Percentiles rank a stretch among this genome's conserved stretches.
phyloP scores from a whole-genome alignment of 2,113 vertebrate genomes.

The Peromyscus maniculatus region DNA sequence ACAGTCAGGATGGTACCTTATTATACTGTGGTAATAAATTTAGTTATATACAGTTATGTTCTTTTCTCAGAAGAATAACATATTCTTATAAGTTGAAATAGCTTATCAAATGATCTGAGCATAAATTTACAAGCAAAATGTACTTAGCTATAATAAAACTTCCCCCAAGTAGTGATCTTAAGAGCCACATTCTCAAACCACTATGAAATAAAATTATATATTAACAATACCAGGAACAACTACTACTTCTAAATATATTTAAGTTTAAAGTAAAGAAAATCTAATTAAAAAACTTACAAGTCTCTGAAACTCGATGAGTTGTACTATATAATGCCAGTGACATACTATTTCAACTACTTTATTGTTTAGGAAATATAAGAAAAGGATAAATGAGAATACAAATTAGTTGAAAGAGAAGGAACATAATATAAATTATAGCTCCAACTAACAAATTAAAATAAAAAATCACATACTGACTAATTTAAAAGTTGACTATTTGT shows the following conservation, averaged over 20 bases:
- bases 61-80: constrained; percentile 56
- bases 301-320: background rate
- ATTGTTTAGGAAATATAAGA: constrained; percentile 22
- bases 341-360: constrained; percentile 19
- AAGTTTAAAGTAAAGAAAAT: constrained; percentile 43
- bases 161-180: constrained; percentile 58
- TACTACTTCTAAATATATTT: background rate
- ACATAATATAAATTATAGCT: background rate
- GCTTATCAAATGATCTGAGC: constrained; percentile 15
- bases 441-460: background rate
- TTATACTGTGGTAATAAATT: background rate
- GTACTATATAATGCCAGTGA: background rate
- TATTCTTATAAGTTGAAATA: constrained; percentile 61
- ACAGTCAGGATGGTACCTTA: background rate
- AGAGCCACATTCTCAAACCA: constrained; percentile 60
- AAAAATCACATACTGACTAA: constrained; percentile 16
- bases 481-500: background rate
- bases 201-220: constrained; percentile 57
- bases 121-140: constrained; percentile 61
- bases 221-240: background rate
- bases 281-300: background rate
- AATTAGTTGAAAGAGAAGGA: background rate
- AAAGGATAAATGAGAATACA: background rate
- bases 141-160: constrained; percentile 55
- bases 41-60: constrained; percentile 1